phyloP scores from a whole-genome alignment of 2,797 vertebrate species.

The Salarias fasciatus region DNA sequence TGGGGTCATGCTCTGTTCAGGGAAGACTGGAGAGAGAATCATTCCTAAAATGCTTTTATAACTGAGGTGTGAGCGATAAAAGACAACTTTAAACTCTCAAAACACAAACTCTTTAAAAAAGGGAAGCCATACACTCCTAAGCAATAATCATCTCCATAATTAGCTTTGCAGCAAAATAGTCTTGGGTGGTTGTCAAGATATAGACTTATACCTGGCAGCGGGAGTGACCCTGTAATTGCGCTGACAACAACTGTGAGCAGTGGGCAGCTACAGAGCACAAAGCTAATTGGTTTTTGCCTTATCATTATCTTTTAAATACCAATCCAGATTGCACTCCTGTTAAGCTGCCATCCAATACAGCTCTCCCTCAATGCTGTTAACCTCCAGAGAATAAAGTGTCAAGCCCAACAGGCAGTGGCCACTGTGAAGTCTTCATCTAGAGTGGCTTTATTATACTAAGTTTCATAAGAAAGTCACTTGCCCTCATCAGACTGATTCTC shows the following conservation, averaged over 20 bases:
- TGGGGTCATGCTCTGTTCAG: conserved; percentile 16
- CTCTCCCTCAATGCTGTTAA: conserved; percentile 63
- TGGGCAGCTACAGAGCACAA: conserved; percentile 61
- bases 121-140: neutral
- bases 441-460: conserved; percentile 6
- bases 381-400: conserved; percentile 69
- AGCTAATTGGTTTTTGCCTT: conserved; percentile 76
- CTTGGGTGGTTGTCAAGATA: conserved; percentile 30
- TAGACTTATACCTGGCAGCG: conserved; percentile 29
- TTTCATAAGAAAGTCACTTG: conserved; percentile 33
- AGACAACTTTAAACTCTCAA: neutral
- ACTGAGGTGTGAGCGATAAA: neutral
- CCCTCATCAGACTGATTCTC: neutral
- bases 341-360: conserved; percentile 59
- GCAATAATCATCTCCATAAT: conserved; percentile 40
- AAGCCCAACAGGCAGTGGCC: conserved; percentile 26
- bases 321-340: conserved; percentile 69
- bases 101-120: conserved; percentile 6
- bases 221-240: conserved; percentile 62
- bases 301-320: conserved; percentile 79
- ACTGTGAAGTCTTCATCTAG: conserved; percentile 48
- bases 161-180: conserved; percentile 41
- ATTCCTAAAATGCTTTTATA: neutral
- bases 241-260: conserved; percentile 59
- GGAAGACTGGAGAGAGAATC: neutral